A percentile compares a stretch with the other conserved stretches of the same genome.
These are phyloP conservation scores for Tragulus kanchil DNA, from an alignment of 2,113 vertebrate genomes.

Conservation along the genomic window DNA sequence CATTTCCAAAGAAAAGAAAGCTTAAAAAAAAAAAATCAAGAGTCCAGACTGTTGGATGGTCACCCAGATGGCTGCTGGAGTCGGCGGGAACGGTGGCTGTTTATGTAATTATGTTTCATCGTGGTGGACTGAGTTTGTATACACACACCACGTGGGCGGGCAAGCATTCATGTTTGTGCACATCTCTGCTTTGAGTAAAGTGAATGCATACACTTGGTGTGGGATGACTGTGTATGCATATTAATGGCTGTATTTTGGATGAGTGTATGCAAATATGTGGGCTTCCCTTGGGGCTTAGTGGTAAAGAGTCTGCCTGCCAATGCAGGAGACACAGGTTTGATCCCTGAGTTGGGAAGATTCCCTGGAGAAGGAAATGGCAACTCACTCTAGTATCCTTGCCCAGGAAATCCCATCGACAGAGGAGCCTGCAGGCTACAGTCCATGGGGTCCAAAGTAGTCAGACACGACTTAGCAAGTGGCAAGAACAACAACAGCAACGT, in stretches of 20 bases:
- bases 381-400: neutral
- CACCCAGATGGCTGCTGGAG: neutral
- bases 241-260: neutral
- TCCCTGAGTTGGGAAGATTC: neutral
- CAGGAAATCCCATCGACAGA: neutral
- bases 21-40: neutral
- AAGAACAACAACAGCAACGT: neutral
- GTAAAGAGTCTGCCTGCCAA: neutral
- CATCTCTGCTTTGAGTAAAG: constrained; percentile 48
- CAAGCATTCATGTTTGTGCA: neutral
- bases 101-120: neutral
- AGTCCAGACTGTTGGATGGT: neutral
- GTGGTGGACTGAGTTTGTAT: neutral
- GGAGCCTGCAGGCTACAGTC: neutral
- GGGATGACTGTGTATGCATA: neutral
- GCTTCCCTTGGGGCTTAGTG: neutral
- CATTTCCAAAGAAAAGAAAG: constrained; percentile 43
- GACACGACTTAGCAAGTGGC: neutral
- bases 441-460: neutral
- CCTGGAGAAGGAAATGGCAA: neutral
- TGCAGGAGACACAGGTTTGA: neutral
- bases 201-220: neutral
- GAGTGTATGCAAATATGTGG: neutral
- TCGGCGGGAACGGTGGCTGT: neutral
- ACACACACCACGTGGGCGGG: neutral